A percentile compares a stretch with the other conserved stretches of the same genome.
phyloP scores from a whole-genome alignment of 2,888 invertebrate genomes.

The Salticus scenicus region DNA sequence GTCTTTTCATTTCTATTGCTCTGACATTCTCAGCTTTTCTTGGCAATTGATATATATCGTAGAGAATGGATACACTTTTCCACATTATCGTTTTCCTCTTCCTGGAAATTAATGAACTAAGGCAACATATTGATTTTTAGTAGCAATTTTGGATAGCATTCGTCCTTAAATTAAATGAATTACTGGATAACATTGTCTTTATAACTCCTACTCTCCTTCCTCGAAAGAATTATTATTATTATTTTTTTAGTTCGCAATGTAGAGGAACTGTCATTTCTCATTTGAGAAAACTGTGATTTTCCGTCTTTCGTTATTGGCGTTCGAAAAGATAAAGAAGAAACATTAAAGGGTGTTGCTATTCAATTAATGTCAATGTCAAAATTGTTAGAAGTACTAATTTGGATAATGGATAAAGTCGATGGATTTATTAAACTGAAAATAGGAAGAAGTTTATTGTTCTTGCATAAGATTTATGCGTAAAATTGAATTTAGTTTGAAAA shows the following conservation, averaged over 20 bases:
- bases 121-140: slow-evolving; percentile 2
- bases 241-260: not conserved
- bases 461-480: too few species aligned
- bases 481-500: too few species aligned
- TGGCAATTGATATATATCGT: not conserved
- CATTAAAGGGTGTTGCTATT: too few species aligned
- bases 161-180: not conserved
- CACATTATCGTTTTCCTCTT: not conserved
- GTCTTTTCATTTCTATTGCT: not conserved
- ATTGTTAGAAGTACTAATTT: too few species aligned
- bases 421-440: too few species aligned
- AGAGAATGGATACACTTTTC: not conserved
- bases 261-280: not conserved
- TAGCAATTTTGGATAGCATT: slow-evolving; percentile 7
- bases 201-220: not conserved
- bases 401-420: too few species aligned
- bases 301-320: not conserved
- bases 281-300: not conserved
- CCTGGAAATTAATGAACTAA: slow-evolving; percentile 13
- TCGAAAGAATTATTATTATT: too few species aligned
- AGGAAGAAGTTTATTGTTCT: too few species aligned
- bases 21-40: not conserved
- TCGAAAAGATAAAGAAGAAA: too few species aligned
- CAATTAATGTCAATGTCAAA: too few species aligned
- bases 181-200: not conserved